phyloP scores from a whole-genome alignment of 37 sponge, comb jelly and placozoan genomes.

The Hexactinellida sp. region DNA sequence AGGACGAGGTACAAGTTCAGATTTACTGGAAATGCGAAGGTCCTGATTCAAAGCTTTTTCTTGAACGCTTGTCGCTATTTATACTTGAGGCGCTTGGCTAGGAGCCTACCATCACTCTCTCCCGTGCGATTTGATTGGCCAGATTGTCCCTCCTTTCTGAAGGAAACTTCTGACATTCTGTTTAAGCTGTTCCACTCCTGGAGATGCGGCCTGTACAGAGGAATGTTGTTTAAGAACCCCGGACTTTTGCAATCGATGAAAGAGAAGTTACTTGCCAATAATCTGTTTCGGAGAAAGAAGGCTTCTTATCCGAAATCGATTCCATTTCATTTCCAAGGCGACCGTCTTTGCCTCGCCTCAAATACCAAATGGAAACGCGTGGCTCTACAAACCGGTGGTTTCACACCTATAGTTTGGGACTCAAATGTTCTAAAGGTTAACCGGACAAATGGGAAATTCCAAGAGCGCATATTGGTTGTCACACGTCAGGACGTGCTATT shows the following conservation, averaged over 20 bases:
- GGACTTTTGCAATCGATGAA: background rate
- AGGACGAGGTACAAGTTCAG: background rate
- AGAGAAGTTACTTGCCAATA: background rate
- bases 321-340: background rate
- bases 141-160: background rate
- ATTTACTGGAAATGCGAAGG: background rate
- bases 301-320: background rate
- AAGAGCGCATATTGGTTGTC: conserved; percentile 4
- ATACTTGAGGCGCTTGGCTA: background rate
- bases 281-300: background rate
- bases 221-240: background rate
- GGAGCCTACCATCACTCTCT: background rate
- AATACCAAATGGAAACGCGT: background rate
- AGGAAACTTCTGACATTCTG: background rate
- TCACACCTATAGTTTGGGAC: conserved; percentile 6
- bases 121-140: conserved; percentile 12
- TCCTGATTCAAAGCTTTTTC: background rate
- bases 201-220: background rate
- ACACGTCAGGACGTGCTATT: background rate
- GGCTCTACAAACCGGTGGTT: background rate
- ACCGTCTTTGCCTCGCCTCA: background rate
- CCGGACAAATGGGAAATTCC: conserved; percentile 5
- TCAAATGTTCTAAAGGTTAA: conserved; percentile 7
- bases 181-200: background rate
- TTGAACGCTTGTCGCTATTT: background rate